Evolutionary conservation across 2,888 invertebrate species (phyloP), one percentile per base, ranked within the genome.

Genomic region (Lucinisca nassula): DNA sequence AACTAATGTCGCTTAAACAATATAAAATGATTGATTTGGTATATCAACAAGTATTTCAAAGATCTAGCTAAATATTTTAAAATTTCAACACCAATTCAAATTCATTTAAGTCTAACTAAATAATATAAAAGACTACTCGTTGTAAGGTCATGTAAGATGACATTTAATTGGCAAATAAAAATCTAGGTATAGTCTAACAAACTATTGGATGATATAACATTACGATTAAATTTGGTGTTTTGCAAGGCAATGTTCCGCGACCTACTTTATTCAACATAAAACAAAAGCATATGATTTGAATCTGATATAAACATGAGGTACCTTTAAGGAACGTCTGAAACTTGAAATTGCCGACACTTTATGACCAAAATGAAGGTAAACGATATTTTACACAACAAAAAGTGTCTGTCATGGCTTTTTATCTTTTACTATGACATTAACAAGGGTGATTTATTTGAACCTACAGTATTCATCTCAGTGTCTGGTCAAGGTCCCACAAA

Each of bases 11-110:
- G 74, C 38, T 49, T 40, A 74, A 73, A 88, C 88, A 88, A 88
- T 88, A 83, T 83, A 75, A 85, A 80, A 58, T 67, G 81, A 88
- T 88, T 83, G 77, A 83, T 85, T 80, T 83, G 72, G 32, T 80
- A 79, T 85, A 82, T 88, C 85, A 85, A 79, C 84, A 81, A 83
- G 35, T 81, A 79, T 82, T 77, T 77, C 27, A 73, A 30, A 79
- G 61, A 40, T 70, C 77, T 73, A 49, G 45, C 37, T 45, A 79
- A 49, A 74, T 73, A 80, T 84, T 83, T 81, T 51, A 40, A 81
- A 58, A 55, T 89, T 86, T 89, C 84, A 84, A 82, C 89, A 89
- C 89, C 79, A 79, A 86, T 89, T 79, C 76, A 86, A 84, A 75
- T 75, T 77, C 84, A 87, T 77, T 87, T 67, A 73, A 38, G 86